These are phyloP conservation scores for Brachionus sp. DNA, from an alignment of 1,140 invertebrate genomes.

Conservation along the genomic window DNA sequence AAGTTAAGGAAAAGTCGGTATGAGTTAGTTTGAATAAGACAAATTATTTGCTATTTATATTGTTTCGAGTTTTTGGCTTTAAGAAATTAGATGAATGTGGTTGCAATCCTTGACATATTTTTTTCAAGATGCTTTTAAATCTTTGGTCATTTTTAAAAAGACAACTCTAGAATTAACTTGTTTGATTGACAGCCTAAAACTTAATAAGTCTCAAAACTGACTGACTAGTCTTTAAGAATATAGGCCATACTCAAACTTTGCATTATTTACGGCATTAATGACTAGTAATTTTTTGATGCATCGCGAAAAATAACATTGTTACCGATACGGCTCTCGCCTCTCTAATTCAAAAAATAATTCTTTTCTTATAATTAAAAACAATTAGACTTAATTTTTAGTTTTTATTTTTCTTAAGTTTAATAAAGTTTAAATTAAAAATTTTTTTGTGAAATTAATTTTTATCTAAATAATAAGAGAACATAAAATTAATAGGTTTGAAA, in stretches of 20 bases:
- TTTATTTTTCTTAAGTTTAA: no score
- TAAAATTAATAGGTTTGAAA: no score
- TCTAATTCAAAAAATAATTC: background rate
- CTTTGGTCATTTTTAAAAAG: background rate
- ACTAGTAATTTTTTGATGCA: background rate
- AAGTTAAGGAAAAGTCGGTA: background rate
- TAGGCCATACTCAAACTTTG: background rate
- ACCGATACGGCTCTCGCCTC: background rate
- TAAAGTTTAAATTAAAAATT: no score
- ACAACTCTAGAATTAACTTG: background rate
- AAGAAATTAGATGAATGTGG: background rate
- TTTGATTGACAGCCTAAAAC: constrained; percentile 6
- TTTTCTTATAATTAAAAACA: no score
- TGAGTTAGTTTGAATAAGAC: background rate
- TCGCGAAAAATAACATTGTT: background rate
- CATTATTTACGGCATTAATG: background rate
- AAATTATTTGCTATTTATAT: background rate
- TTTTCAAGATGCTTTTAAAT: background rate
- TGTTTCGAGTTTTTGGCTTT: background rate
- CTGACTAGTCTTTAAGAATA: background rate
- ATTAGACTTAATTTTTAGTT: no score
- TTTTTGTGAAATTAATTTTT: no score
- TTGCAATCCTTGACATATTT: background rate
- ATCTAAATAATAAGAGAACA: no score
- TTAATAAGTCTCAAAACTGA: constrained; percentile 3